Conservation (phyloP, 2,888 invertebrate genomes). For the Acleris literana region DNA sequence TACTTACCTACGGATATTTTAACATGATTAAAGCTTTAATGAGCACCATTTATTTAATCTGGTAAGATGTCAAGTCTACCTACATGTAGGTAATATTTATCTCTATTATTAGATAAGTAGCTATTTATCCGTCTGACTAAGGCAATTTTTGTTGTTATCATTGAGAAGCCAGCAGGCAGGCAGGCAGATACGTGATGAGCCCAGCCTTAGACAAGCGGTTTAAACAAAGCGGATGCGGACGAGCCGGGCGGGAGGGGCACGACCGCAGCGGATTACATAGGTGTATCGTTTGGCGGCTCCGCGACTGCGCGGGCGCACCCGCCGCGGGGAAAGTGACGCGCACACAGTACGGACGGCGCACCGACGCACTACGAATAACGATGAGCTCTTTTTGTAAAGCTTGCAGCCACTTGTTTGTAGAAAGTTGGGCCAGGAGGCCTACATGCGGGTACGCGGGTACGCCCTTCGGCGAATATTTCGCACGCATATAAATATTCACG, state of each 20-base stretch:
- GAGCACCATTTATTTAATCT: too few species aligned
- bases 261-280: slow-evolving; percentile 66
- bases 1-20: too few species aligned
- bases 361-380: slow-evolving; percentile 72
- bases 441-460: slow-evolving; percentile 80
- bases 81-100: too few species aligned
- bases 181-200: slow-evolving; percentile 48
- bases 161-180: slow-evolving; percentile 43
- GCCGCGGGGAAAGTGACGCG: slow-evolving; percentile 69
- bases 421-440: slow-evolving; percentile 64
- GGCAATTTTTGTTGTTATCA: slow-evolving; percentile 39
- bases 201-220: slow-evolving; percentile 58
- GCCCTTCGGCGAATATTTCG: slow-evolving; percentile 81
- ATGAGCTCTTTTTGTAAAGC: slow-evolving; percentile 74
- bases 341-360: slow-evolving; percentile 53
- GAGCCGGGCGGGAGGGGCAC: slow-evolving; percentile 46
- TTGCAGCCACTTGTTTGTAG: slow-evolving; percentile 65
- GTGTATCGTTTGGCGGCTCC: slow-evolving; percentile 50
- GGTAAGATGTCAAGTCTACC: too few species aligned
- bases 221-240: slow-evolving; percentile 61
- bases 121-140: slow-evolving; percentile 40
- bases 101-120: too few species aligned
- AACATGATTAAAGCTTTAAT: too few species aligned
- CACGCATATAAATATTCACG: slow-evolving; percentile 77
- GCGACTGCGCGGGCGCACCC: slow-evolving; percentile 43